Evolutionary conservation across 1,140 invertebrate species (phyloP).

Genomic region (Polyergus mexicanus): DNA sequence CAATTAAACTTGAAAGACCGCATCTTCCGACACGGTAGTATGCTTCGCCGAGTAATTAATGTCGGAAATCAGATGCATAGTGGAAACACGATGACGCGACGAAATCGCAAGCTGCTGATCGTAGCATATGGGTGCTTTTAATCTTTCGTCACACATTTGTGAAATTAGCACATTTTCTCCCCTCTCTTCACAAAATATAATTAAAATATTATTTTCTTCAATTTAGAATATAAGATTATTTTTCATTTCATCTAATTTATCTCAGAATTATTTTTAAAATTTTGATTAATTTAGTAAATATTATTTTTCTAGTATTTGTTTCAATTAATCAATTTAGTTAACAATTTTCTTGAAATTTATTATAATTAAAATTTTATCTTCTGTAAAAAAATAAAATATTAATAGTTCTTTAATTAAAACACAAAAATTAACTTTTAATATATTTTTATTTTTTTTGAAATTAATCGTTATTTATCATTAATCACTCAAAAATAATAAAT

Average conservation of each 20-base stretch:
- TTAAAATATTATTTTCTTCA: background rate
- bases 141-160: conserved; percentile 2
- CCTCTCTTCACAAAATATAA: background rate
- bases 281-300: background rate
- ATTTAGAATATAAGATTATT: background rate
- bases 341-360: background rate
- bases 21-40: background rate
- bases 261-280: background rate
- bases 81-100: background rate
- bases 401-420: no score
- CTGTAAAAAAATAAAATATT: no score
- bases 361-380: background rate
- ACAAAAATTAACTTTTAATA: background rate
- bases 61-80: conserved; percentile 5
- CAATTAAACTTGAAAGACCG: conserved; percentile 49
- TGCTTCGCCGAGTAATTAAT: conserved; percentile 38
- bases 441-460: background rate
- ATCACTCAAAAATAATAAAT: conserved; percentile 1
- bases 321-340: conserved; percentile 1
- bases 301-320: background rate
- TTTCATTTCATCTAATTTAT: conserved; percentile 1
- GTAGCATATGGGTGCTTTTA: background rate
- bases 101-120: background rate
- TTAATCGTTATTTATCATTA: background rate
- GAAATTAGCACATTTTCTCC: background rate